phyloP scores from a whole-genome alignment of 2,113 vertebrate genomes.

The Microtus montanus region DNA sequence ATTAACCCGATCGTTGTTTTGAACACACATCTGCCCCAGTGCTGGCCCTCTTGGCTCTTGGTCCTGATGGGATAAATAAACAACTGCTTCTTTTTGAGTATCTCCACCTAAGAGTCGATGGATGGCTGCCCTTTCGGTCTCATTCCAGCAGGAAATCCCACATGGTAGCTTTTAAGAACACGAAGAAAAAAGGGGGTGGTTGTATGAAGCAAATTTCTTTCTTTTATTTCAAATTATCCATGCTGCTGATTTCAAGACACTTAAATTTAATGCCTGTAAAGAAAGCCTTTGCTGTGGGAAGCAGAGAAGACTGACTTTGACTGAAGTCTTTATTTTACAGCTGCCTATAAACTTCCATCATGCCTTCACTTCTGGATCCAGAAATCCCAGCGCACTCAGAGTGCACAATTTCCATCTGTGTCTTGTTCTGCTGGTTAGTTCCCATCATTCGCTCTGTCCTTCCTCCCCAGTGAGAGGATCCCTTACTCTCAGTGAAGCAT shows the following conservation, averaged over 20 bases:
- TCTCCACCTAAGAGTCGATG: slow-evolving; percentile 62
- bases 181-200: slow-evolving; percentile 17
- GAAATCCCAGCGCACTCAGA: not conserved
- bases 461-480: not conserved
- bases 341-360: not conserved
- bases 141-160: slow-evolving; percentile 71
- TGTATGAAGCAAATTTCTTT: slow-evolving; percentile 35
- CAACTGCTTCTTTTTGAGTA: slow-evolving; percentile 60
- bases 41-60: slow-evolving; percentile 60
- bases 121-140: slow-evolving; percentile 58
- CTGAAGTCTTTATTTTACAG: not conserved
- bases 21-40: slow-evolving; percentile 61
- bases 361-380: not conserved
- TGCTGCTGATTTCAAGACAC: slow-evolving; percentile 48
- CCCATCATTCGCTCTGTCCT: not conserved
- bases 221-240: slow-evolving; percentile 48
- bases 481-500: not conserved
- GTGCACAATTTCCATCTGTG: slow-evolving; percentile 3
- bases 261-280: slow-evolving; percentile 12
- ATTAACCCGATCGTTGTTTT: slow-evolving; percentile 74
- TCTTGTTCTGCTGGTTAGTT: not conserved
- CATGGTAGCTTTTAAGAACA: slow-evolving; percentile 51
- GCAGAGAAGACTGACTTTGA: not conserved
- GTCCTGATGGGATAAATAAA: slow-evolving; percentile 73
- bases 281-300: not conserved